Evolutionary conservation across 37 sponge, comb jelly and placozoan genomes (phyloP).

Genomic region (Halisarca cf. caerulea): DNA sequence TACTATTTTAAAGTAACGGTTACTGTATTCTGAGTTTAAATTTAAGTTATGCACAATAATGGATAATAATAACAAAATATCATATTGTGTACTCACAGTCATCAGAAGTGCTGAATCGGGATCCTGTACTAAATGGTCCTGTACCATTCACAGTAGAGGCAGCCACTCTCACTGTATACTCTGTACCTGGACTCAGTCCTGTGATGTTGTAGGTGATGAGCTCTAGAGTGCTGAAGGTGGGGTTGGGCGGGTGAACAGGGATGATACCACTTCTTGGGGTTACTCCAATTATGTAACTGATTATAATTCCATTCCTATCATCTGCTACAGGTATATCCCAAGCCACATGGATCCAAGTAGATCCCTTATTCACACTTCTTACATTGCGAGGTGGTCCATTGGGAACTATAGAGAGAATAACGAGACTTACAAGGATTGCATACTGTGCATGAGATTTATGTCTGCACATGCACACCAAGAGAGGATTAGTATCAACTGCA

Average conservation of each 20-base stretch:
- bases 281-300: not conserved
- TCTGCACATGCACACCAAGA: too few species aligned
- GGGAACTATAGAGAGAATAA: not conserved
- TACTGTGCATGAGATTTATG: too few species aligned
- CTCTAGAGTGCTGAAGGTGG: not conserved
- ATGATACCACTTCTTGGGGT: not conserved
- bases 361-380: not conserved
- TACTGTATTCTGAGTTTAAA: too few species aligned
- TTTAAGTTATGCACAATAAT: too few species aligned
- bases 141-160: not conserved
- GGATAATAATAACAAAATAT: too few species aligned
- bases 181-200: not conserved
- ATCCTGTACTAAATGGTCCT: not conserved
- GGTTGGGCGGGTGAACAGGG: not conserved
- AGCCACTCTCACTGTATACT: not conserved
- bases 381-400: not conserved
- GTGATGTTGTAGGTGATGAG: not conserved
- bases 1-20: too few species aligned
- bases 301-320: not conserved
- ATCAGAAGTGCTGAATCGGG: too few species aligned
- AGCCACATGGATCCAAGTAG: not conserved
- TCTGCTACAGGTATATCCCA: not conserved
- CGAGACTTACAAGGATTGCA: too few species aligned
- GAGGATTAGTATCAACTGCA: too few species aligned
- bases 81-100: too few species aligned